Evolutionary conservation across 1,140 invertebrate species (phyloP).

Genomic region (Saccostrea echinata): DNA sequence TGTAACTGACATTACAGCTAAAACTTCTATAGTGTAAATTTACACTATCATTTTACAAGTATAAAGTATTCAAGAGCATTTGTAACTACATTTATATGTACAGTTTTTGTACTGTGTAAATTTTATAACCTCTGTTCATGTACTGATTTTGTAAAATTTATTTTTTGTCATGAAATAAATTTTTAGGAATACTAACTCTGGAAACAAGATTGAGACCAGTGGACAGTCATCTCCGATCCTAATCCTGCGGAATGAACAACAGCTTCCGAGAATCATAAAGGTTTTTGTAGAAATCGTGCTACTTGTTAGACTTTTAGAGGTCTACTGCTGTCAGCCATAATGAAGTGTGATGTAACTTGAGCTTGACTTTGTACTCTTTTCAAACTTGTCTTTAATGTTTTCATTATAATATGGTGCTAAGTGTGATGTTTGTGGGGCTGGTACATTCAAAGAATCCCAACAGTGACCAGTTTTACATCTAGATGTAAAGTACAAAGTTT

Average conservation of each 20-base stretch:
- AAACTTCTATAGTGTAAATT: too few relatives aligned
- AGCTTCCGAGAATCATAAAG: constrained; percentile 91
- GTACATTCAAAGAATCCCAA: not conserved
- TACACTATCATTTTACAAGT: too few relatives aligned
- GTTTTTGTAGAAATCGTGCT: constrained; percentile 71
- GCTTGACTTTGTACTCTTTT: not conserved
- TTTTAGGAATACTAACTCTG: constrained; percentile 55
- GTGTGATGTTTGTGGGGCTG: not conserved
- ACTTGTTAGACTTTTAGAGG: not conserved
- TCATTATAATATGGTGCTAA: not conserved
- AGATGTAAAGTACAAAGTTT: not conserved
- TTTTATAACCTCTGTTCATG: too few relatives aligned
- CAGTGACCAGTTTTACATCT: not conserved
- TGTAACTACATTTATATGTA: too few relatives aligned
- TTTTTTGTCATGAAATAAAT: not conserved
- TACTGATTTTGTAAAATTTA: too few relatives aligned
- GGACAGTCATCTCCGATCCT: constrained; percentile 82
- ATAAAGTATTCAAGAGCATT: too few relatives aligned
- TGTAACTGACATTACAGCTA: too few relatives aligned
- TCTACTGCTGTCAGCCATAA: not conserved
- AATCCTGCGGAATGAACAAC: constrained; percentile 92
- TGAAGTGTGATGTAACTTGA: not conserved
- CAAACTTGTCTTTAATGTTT: not conserved
- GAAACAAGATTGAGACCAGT: constrained; percentile 58
- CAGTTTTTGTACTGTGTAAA: too few relatives aligned